phyloP scores from a whole-genome alignment of 2,888 invertebrate species.

The Odontocolon sp. region DNA sequence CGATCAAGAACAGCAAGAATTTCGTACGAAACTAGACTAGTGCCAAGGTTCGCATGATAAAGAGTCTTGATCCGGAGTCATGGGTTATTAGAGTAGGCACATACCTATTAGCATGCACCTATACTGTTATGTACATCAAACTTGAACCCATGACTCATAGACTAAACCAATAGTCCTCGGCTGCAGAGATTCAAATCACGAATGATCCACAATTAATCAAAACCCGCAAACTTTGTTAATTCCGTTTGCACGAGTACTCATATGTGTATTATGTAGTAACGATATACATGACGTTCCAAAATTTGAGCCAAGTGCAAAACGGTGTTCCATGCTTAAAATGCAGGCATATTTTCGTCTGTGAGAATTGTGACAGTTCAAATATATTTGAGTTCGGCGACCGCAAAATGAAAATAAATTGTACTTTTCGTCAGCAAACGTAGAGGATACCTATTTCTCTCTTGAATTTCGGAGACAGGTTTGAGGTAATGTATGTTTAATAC shows the following conservation, averaged over 20 bases:
- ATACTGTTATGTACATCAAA: neutral
- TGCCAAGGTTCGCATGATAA: constrained; percentile 38
- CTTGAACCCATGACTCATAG: constrained; percentile 37
- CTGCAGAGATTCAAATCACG: constrained; percentile 13
- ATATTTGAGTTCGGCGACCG: too few species aligned
- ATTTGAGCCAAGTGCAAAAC: too few species aligned
- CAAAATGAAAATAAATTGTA: too few species aligned
- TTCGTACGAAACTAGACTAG: constrained; percentile 22
- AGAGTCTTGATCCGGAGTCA: constrained; percentile 4
- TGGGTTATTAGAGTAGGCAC: constrained; percentile 22
- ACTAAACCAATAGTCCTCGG: constrained; percentile 3
- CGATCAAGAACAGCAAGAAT: constrained; percentile 2
- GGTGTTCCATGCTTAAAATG: too few species aligned
- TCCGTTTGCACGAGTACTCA: constrained; percentile 16
- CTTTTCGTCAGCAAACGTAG: too few species aligned
- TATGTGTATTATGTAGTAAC: neutral
- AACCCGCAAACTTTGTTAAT: constrained; percentile 42
- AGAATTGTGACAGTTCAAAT: too few species aligned
- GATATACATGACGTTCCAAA: too few species aligned
- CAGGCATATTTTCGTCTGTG: too few species aligned
- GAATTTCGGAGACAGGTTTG: too few species aligned
- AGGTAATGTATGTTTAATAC: too few species aligned
- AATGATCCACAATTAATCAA: constrained; percentile 43
- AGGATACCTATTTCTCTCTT: too few species aligned
- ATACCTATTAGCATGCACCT: neutral